Percentiles rank a stretch among this genome's conserved stretches.
These are phyloP conservation scores for Euglossa dilemma DNA, from an alignment of 1,140 invertebrate species.

Conservation along the genomic window DNA sequence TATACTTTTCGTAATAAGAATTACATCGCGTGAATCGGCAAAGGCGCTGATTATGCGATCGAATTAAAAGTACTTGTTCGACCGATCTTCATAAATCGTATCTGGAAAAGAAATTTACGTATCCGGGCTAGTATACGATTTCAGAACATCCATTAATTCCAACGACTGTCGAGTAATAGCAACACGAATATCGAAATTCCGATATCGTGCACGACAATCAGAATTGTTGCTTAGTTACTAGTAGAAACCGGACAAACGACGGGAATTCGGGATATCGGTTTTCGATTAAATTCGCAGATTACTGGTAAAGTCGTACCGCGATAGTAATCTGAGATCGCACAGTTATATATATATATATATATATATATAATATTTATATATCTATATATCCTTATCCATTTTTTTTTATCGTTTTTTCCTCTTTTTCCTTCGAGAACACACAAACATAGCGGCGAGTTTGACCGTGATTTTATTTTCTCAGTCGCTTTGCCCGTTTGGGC, in stretches of 20 bases:
- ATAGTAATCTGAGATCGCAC: background rate
- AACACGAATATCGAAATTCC: background rate
- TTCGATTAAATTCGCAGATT: slow-evolving; percentile 9
- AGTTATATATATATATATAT: too few species aligned
- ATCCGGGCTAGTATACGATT: background rate
- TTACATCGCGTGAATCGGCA: background rate
- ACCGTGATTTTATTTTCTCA: background rate
- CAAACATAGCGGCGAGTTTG: too few species aligned
- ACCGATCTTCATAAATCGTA: background rate
- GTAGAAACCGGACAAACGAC: background rate
- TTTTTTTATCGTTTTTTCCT: background rate
- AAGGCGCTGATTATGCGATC: background rate
- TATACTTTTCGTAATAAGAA: too few species aligned
- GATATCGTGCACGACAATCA: background rate
- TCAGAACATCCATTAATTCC: background rate
- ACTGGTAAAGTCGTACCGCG: background rate
- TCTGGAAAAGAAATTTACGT: background rate
- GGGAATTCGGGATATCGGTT: slow-evolving; percentile 8
- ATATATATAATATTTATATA: too few species aligned
- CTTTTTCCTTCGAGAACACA: too few species aligned
- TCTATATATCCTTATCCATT: background rate
- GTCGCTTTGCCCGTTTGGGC: too few species aligned
- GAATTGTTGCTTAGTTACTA: background rate
- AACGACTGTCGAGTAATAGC: background rate
- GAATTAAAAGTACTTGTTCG: background rate